These are phyloP conservation scores for Tachypleus tridentatus DNA, from an alignment of 1,140 invertebrate genomes.

Conservation along the genomic window DNA sequence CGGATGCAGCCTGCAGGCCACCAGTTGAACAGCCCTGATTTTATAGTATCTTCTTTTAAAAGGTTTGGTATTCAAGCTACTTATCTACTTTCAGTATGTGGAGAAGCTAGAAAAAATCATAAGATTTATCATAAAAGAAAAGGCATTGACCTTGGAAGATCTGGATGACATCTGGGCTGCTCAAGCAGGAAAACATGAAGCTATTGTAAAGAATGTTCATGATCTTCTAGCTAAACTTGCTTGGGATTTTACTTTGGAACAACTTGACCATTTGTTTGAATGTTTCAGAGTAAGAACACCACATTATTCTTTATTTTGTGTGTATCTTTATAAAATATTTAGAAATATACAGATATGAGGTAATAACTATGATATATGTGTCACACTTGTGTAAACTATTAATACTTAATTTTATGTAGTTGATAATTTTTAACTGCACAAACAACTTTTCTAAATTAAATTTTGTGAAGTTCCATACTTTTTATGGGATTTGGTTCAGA, in stretches of 20 bases:
- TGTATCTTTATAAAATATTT: constrained; percentile 1
- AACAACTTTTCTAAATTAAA: too few relatives aligned
- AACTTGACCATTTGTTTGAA: constrained; percentile 92
- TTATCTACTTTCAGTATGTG: constrained; percentile 51
- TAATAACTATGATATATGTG: too few relatives aligned
- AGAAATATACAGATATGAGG: too few relatives aligned
- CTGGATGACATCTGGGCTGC: constrained; percentile 92
- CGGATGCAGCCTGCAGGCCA: too few relatives aligned
- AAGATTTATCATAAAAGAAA: constrained; percentile 91
- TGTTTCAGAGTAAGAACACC: constrained; percentile 73
- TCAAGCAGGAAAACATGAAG: constrained; percentile 87
- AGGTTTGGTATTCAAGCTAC: too few relatives aligned
- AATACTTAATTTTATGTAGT: too few relatives aligned
- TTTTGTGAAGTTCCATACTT: too few relatives aligned
- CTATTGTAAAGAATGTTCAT: constrained; percentile 94
- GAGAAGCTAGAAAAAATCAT: constrained; percentile 96
- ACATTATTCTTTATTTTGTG: neutral
- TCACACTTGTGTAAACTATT: too few relatives aligned
- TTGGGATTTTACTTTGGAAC: constrained; percentile 96
- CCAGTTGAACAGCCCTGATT: too few relatives aligned
- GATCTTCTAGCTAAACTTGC: constrained; percentile 91
- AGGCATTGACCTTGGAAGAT: constrained; percentile 76
- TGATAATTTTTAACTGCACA: too few relatives aligned
- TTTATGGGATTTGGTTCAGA: too few relatives aligned
- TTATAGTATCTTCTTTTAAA: too few relatives aligned